Evolutionary conservation across 2,888 invertebrate genomes (phyloP), one percentile per base, ranked within the genome.

Genomic region (Ellobium chinense): DNA sequence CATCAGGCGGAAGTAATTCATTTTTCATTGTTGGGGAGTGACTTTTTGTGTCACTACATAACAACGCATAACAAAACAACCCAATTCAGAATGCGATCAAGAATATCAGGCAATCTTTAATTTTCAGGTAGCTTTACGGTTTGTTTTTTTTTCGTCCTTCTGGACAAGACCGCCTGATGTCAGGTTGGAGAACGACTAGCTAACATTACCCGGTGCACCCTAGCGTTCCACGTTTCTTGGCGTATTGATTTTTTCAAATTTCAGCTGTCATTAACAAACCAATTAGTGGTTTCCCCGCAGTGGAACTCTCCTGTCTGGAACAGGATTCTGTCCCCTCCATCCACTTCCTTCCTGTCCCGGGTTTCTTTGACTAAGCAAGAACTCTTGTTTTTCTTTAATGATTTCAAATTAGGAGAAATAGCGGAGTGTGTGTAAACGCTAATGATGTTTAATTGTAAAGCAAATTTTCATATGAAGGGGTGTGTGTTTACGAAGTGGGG

Each of bases 361-460:
- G 36, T 21, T 34, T 12, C 36, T 31, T 21, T n/a, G 34, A 12
- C 29, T 27, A 34, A 18, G 24, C 9, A 27, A 12, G 12, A n/a
- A 18, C 34, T 58, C 58, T 56, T 72, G 72, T 72, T 72, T 72
- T 72, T 37, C 31, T 60, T 37, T 60, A 9, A 37, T 60, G 72
- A 58, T 36, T 72, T 72, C 36, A 72, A 72, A 72, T 72, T 72
- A 72, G 58, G 36, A 34, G 37, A n/a, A 60, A 60, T 72, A 72
- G 24, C 58, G 36, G 27, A 34, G 7, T 0, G 36, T 60, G 58
- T 58, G 36, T 24, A 36, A 29, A 24, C 1, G 5, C 58, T 72
- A 72, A 72, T 72, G 72, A 72, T 56, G 72, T 60, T 37, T 72
- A 72, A 72, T 72, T 72, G 72, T 72, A 29, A 58, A 72, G 46